A percentile compares a stretch with the other conserved stretches of the same genome.
phyloP scores from a whole-genome alignment of 2,113 vertebrate genomes.

The Pelobates fuscus region DNA sequence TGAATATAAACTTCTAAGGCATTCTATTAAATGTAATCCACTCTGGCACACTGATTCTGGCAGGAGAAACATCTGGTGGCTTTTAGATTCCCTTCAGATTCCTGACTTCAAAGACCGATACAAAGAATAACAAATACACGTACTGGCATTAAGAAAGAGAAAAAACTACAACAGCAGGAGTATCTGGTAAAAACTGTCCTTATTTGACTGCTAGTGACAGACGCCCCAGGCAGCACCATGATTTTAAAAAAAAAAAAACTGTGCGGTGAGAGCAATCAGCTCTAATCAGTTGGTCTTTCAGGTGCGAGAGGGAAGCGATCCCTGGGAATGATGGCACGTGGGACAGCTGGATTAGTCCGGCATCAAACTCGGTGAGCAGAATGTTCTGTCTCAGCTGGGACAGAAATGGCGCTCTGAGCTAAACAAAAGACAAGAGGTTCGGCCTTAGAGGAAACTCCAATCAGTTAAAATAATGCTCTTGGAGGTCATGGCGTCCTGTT shows the following conservation, averaged over 20 bases:
- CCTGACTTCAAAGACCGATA: slow-evolving; percentile 81
- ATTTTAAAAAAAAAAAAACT: slow-evolving; percentile 62
- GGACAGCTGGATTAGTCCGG: slow-evolving; percentile 22
- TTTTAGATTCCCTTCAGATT: slow-evolving; percentile 83
- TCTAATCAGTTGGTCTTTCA: slow-evolving; percentile 53
- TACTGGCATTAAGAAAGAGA: slow-evolving; percentile 67
- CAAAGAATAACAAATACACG: slow-evolving; percentile 85
- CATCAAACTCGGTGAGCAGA: neutral
- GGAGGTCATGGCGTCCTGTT: no score
- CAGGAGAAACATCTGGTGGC: slow-evolving; percentile 80
- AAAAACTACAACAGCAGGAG: slow-evolving; percentile 74
- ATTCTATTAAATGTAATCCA: slow-evolving; percentile 74
- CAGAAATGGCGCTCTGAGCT: no score
- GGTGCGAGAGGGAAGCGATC: slow-evolving; percentile 60
- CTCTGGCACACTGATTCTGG: slow-evolving; percentile 65
- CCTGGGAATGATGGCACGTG: slow-evolving; percentile 56
- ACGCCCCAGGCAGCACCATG: slow-evolving; percentile 70
- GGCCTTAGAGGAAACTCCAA: no score
- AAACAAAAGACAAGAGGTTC: no score
- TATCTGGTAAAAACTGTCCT: slow-evolving; percentile 80
- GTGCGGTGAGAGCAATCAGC: slow-evolving; percentile 63
- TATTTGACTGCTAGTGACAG: slow-evolving; percentile 80
- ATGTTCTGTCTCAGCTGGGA: neutral
- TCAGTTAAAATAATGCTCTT: no score
- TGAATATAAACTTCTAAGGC: slow-evolving; percentile 60